Evolutionary conservation across 2,888 invertebrate species (phyloP), one percentile per base, ranked within the genome.

Genomic region (Eupithecia tripunctaria): DNA sequence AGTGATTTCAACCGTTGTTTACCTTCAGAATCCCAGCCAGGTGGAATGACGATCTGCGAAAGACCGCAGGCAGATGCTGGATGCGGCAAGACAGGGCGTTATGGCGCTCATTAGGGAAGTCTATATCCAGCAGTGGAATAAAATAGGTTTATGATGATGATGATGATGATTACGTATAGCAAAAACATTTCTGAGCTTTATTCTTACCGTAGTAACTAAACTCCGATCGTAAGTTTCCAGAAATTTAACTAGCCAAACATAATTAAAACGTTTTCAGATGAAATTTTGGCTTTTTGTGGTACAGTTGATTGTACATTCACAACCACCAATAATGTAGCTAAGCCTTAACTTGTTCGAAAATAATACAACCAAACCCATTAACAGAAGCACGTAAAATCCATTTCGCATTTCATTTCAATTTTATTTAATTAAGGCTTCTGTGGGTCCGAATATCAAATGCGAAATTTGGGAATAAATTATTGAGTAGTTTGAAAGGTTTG

Each of bases 361-460:
- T 93, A 93, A 93, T 92, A 90, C 91, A 85, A 89, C 86, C 89
- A 86, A 85, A 86, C 89, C 78, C 93, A 91, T 94, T 94, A 94
- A 92, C 89, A 91, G 89, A 90, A 92, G 93, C 94, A 94, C 91
- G 93, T 91, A 92, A 93, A 94, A 94, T 93, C 94, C 94, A 94
- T 94, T 94, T 91, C 88, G 89, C 88, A 85, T 92, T 92, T 93
- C 93, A 92, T 93, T 93, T 93, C 91, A 92, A 93, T 94, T 93
- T 94, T 93, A 94, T 94, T 94, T 94, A 93, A 94, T 94, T 94
- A 94, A 92, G 88, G 92, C 67, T 72, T 89, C 90, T 89, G 89
- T 88, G 88, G 67, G 72, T 71, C 67, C 66, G 70, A 68, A 75
- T 75, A 69, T 75, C 68, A 64, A 71, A 75, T 71, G 63, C 73